phyloP scores from a whole-genome alignment of 2,113 vertebrate genomes.

The Ivindomyrus marchei region DNA sequence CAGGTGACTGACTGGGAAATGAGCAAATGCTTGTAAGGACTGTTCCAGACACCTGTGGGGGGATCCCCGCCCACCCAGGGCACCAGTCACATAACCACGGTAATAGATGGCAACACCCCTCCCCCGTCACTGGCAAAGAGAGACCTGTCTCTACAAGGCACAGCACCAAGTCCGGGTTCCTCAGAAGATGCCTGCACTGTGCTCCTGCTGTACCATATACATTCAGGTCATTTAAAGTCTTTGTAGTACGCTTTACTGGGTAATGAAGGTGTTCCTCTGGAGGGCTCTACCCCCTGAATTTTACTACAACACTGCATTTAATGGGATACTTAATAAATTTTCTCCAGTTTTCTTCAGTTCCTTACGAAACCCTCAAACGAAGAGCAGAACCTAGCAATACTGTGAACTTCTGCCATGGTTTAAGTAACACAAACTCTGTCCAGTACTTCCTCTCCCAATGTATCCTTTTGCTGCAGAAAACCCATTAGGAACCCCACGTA shows the following conservation, averaged over 20 bases:
- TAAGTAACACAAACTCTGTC: slow-evolving; percentile 27
- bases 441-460: slow-evolving; percentile 36
- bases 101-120: background rate
- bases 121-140: background rate
- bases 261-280: background rate
- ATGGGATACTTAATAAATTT: background rate
- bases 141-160: background rate
- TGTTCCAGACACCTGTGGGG: background rate
- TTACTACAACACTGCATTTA: background rate
- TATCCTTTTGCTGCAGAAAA: slow-evolving; percentile 56
- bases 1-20: slow-evolving; percentile 5
- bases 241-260: background rate
- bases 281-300: background rate
- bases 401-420: slow-evolving; percentile 23
- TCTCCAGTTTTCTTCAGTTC: background rate
- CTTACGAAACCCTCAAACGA: background rate
- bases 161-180: background rate
- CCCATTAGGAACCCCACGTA: slow-evolving; percentile 58
- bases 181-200: background rate
- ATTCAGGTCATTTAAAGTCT: background rate
- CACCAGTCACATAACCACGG: background rate
- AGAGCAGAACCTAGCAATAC: background rate
- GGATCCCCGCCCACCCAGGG: background rate
- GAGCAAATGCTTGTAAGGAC: background rate
- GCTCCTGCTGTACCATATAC: background rate